Evolutionary conservation across 2,888 invertebrate genomes (phyloP).

Genomic region (Rambutsinella grinnellia): DNA sequence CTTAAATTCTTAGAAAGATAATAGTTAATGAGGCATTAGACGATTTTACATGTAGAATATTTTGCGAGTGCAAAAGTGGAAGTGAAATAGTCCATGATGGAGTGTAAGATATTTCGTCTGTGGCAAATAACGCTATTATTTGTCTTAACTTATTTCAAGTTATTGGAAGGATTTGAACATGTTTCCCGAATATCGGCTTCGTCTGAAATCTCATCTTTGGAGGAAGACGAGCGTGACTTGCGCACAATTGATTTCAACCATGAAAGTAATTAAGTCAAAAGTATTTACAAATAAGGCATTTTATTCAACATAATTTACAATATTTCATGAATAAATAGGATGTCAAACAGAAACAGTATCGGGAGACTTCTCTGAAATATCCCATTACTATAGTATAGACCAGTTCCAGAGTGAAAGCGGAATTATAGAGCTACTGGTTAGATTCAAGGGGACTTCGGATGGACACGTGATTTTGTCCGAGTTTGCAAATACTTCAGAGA

Average conservation of each 20-base stretch:
- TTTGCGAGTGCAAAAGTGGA: too few relatives aligned
- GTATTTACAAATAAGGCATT: background rate
- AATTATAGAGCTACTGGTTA: constrained; percentile 45
- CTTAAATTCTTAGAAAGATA: too few relatives aligned
- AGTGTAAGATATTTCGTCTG: background rate
- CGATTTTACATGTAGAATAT: too few relatives aligned
- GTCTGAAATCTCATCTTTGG: background rate
- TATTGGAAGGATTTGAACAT: background rate
- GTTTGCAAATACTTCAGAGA: constrained; percentile 31
- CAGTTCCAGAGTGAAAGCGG: constrained; percentile 34
- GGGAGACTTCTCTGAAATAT: constrained; percentile 22
- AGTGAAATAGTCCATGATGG: too few relatives aligned
- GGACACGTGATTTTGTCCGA: constrained; percentile 48
- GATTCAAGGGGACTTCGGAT: constrained; percentile 57
- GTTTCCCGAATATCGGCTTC: background rate
- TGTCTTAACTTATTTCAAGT: too few relatives aligned
- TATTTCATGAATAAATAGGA: constrained; percentile 35
- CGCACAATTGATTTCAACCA: constrained; percentile 46
- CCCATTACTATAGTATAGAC: constrained; percentile 46
- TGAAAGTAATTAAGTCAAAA: constrained; percentile 48
- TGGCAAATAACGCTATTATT: too few relatives aligned
- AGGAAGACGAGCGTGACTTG: constrained; percentile 8
- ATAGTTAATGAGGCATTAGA: too few relatives aligned
- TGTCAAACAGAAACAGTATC: constrained; percentile 53
- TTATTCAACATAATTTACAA: background rate